A percentile compares a stretch with the other conserved stretches of the same genome.
Evolutionary conservation across 2,797 vertebrate species (phyloP).

Genomic region (Poeciliopsis turneri): DNA sequence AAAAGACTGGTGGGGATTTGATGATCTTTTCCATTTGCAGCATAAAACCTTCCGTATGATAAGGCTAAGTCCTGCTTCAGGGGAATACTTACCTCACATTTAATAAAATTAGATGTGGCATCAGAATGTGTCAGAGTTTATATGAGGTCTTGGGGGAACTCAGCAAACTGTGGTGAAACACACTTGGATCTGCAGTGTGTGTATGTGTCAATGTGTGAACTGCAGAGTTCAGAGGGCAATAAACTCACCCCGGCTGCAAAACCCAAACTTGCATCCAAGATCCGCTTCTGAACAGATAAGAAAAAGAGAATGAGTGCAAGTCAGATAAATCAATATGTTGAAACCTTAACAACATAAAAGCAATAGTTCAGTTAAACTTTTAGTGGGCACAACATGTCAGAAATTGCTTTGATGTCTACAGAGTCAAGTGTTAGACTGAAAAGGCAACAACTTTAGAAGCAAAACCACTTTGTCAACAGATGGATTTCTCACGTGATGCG

Average conservation of each 20-base stretch:
- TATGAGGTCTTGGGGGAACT: neutral
- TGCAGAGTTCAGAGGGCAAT: constrained; percentile 18
- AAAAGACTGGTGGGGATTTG: constrained; percentile 11
- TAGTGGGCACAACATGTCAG: constrained; percentile 3
- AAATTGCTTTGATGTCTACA: neutral
- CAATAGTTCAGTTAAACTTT: constrained; percentile 7
- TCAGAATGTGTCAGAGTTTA: constrained; percentile 18
- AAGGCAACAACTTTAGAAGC: neutral
- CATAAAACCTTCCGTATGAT: constrained; percentile 29
- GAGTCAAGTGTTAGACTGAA: constrained; percentile 16
- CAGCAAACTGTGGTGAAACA: neutral
- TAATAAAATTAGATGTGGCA: constrained; percentile 25
- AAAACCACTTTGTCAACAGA: neutral
- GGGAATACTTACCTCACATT: constrained; percentile 9
- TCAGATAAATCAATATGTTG: constrained; percentile 27
- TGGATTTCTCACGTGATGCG: neutral
- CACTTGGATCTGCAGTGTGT: neutral
- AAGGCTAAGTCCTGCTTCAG: constrained; percentile 20
- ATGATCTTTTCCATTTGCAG: constrained; percentile 9
- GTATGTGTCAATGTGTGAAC: neutral
- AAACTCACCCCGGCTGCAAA: constrained; percentile 94
- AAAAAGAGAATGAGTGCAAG: constrained; percentile 1
- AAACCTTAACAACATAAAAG: constrained; percentile 20
- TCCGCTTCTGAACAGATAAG: constrained; percentile 83
- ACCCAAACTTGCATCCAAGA: constrained; percentile 95